A percentile compares a stretch with the other conserved stretches of the same genome.
Evolutionary conservation across 92 coral and sea anemone genomes (phyloP).

Genomic region (Porites divaricata): DNA sequence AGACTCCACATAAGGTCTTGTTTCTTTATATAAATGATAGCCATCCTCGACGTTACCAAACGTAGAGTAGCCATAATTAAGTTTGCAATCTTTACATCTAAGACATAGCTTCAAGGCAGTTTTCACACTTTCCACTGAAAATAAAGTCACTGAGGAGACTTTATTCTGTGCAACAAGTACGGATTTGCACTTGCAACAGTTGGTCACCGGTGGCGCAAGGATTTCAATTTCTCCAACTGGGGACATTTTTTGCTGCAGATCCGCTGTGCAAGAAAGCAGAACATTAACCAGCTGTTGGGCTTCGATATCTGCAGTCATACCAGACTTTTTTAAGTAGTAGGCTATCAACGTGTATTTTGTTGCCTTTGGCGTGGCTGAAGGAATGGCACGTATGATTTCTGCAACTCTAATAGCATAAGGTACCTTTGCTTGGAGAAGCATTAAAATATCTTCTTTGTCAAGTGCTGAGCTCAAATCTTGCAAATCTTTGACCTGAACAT

Average conservation of each 20-base stretch:
- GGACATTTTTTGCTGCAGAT: neutral
- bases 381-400: neutral
- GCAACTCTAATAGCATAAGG: conserved; percentile 1
- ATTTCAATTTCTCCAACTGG: neutral
- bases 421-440: neutral
- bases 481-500: neutral
- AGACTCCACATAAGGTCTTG: conserved; percentile 30
- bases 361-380: conserved; percentile 8
- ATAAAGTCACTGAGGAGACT: neutral
- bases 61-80: conserved; percentile 15
- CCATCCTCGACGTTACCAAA: conserved; percentile 26
- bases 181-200: neutral
- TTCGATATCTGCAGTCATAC: neutral
- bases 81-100: conserved; percentile 21
- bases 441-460: neutral
- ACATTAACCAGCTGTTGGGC: neutral
- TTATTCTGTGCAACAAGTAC: conserved; percentile 1
- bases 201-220: conserved; percentile 4
- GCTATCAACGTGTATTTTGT: neutral
- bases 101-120: conserved; percentile 23
- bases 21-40: conserved; percentile 26
- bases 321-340: neutral
- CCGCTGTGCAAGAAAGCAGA: neutral
- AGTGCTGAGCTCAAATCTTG: conserved; percentile 1
- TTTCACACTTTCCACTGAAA: neutral